Evolutionary conservation across 2,888 invertebrate genomes (phyloP).

Genomic region (Napeogenes inachia): DNA sequence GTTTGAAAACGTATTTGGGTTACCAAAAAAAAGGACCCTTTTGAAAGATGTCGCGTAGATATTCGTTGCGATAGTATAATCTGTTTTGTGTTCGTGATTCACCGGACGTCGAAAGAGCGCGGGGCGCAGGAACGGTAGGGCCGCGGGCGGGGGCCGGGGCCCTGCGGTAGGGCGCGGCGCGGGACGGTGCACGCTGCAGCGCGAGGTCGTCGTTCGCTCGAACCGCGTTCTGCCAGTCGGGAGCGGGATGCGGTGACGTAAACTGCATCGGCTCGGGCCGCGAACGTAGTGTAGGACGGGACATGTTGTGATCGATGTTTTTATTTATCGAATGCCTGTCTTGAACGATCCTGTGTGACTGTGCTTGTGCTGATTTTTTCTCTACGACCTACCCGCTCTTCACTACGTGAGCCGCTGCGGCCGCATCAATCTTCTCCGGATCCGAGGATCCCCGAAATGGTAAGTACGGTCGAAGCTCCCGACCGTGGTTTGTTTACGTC

Average conservation of each 20-base stretch:
- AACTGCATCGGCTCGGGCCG: constrained; percentile 75
- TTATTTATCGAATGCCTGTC: constrained; percentile 58
- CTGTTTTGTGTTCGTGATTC: constrained; percentile 50
- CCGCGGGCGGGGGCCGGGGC: constrained; percentile 39
- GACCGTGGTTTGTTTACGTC: constrained; percentile 74
- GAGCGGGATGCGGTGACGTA: constrained; percentile 78
- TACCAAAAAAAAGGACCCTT: constrained; percentile 37
- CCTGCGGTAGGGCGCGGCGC: constrained; percentile 50
- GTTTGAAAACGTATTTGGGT: constrained; percentile 34
- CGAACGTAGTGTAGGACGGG: constrained; percentile 75
- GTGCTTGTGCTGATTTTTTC: constrained; percentile 55
- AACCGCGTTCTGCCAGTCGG: constrained; percentile 66
- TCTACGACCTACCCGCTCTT: constrained; percentile 66
- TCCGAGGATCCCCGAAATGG: constrained; percentile 71
- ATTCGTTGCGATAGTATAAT: constrained; percentile 35
- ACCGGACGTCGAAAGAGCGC: constrained; percentile 67
- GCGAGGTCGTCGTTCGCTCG: constrained; percentile 75
- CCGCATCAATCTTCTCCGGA: constrained; percentile 47
- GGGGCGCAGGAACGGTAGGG: constrained; percentile 43
- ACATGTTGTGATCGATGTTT: constrained; percentile 59
- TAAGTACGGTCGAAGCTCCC: constrained; percentile 76
- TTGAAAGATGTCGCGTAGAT: constrained; percentile 38
- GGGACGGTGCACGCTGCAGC: constrained; percentile 69
- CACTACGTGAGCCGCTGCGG: constrained; percentile 67
- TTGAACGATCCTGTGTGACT: constrained; percentile 57